Evolutionary conservation across 2,113 vertebrate species (phyloP).

Genomic region (Lagopus leucura): DNA sequence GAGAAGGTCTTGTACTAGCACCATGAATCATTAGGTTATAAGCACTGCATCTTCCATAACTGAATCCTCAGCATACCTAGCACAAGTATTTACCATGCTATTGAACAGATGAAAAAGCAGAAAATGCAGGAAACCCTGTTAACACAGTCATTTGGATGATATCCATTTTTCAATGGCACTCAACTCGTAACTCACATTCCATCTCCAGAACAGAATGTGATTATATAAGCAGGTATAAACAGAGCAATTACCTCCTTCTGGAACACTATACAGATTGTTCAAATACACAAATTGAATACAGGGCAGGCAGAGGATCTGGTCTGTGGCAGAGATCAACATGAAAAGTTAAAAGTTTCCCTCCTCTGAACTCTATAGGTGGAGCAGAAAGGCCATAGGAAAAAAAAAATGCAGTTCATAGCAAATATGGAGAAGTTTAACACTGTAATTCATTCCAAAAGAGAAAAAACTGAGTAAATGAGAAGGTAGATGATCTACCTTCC

Average conservation of each 20-base stretch:
- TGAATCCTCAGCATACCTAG: not conserved
- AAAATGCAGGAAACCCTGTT: not conserved
- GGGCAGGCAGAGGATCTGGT: not conserved
- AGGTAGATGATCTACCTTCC: no score
- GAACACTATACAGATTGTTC: not conserved
- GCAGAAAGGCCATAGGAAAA: not conserved
- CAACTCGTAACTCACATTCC: not conserved
- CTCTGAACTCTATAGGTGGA: not conserved
- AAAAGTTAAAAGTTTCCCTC: not conserved
- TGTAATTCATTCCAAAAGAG: not conserved
- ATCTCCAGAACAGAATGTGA: not conserved
- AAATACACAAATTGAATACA: not conserved
- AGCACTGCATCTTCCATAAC: accelerated
- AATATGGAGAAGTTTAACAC: not conserved
- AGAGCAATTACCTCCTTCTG: not conserved
- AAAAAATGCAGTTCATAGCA: not conserved
- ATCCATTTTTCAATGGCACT: not conserved
- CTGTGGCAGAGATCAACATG: not conserved
- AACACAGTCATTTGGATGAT: not conserved
- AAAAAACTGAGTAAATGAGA: not conserved
- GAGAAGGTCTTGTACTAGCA: not conserved
- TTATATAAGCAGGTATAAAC: not conserved
- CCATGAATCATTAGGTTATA: not conserved
- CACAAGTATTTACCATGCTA: not conserved
- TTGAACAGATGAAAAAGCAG: not conserved